phyloP scores from a whole-genome alignment of 2,888 invertebrate species.

The Miltochrista miniata region DNA sequence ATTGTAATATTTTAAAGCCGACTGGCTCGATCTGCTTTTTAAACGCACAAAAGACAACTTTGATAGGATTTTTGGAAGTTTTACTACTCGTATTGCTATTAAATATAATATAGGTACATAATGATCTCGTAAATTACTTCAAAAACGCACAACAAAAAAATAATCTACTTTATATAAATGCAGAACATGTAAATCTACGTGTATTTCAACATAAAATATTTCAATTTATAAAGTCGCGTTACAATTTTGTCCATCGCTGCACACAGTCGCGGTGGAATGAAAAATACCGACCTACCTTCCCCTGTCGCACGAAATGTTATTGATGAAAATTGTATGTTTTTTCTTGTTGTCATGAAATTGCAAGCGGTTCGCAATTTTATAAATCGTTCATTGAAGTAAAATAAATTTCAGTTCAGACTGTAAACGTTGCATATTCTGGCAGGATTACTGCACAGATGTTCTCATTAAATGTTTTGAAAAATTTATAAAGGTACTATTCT shows the following conservation, averaged over 20 bases:
- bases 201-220: conserved; percentile 19
- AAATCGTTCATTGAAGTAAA: not conserved
- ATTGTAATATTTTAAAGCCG: too few relatives aligned
- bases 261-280: conserved; percentile 16
- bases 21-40: too few relatives aligned
- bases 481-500: too few relatives aligned
- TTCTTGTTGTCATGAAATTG: conserved; percentile 15
- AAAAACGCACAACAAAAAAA: not conserved
- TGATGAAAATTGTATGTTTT: conserved; percentile 26
- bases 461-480: too few relatives aligned
- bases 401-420: too few relatives aligned
- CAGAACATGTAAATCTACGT: conserved; percentile 4
- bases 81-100: too few relatives aligned
- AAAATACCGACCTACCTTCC: conserved; percentile 14
- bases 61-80: too few relatives aligned
- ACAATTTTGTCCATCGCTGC: conserved; percentile 33
- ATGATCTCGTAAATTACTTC: not conserved
- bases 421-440: too few relatives aligned
- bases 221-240: conserved; percentile 26
- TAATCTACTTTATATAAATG: conserved; percentile 7
- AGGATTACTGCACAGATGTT: too few relatives aligned
- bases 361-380: conserved; percentile 17
- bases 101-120: too few relatives aligned
- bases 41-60: too few relatives aligned
- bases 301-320: conserved; percentile 26